phyloP scores from a whole-genome alignment of 2,888 invertebrate species.

The Hecatera dysodea region DNA sequence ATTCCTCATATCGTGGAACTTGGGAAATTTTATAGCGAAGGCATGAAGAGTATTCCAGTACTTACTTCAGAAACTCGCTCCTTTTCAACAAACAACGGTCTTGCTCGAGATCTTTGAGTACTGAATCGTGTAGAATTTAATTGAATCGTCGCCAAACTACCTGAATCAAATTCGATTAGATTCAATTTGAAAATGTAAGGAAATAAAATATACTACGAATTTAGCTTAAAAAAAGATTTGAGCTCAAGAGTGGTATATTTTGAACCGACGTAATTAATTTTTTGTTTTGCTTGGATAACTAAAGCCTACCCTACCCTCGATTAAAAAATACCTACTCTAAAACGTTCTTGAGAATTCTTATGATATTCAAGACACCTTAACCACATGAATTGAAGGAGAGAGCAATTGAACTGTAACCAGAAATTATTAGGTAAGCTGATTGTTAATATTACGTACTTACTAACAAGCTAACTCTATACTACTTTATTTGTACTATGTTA shows the following conservation, averaged over 20 bases:
- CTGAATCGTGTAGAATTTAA: neutral
- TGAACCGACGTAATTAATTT: neutral
- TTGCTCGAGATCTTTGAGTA: slow-evolving; percentile 1
- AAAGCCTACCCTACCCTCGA: neutral
- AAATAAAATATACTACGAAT: slow-evolving; percentile 2
- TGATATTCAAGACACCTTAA: neutral
- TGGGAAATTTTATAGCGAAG: slow-evolving; percentile 23
- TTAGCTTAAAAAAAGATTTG: neutral
- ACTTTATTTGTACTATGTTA: neutral
- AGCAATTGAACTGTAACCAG: neutral
- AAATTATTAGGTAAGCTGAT: neutral
- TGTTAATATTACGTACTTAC: neutral
- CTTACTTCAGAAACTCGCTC: slow-evolving; percentile 19
- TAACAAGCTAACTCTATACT: neutral
- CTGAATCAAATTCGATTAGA: slow-evolving; percentile 6
- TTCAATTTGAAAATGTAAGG: neutral
- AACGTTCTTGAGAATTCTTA: neutral
- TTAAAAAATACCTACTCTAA: neutral
- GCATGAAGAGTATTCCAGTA: slow-evolving; percentile 25
- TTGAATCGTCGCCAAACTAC: neutral
- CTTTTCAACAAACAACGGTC: neutral
- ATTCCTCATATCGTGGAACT: slow-evolving; percentile 44
- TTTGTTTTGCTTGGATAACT: neutral
- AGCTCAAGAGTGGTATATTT: neutral
- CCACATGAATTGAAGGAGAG: neutral